Evolutionary conservation across 2,113 vertebrate genomes (phyloP), one percentile per base, ranked within the genome.

Genomic region (Limnothrissa miodon): DNA sequence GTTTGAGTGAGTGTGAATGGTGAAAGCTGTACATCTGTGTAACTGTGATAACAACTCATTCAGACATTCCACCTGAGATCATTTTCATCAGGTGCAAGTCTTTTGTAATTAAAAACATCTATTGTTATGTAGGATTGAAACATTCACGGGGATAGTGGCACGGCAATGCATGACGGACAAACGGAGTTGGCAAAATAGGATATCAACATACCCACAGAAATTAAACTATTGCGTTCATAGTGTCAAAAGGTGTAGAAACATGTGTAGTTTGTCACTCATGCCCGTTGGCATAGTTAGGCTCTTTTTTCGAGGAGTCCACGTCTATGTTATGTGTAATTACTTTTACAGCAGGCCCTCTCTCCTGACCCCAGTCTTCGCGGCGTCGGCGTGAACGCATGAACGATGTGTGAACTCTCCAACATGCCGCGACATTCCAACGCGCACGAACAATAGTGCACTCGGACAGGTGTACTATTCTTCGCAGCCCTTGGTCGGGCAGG

Each of bases 331-430:
- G 87, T 88, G 86, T 78, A 86, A 86, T 84, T 89, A 81, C 90
- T 92, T 92, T 90, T 89, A 90, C 86, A 90, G 89, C 89, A 42
- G 85, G 13, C 42, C 83, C 89, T 86, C 84, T 86, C 89, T 59
- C 59, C 0, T 92, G 90, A 92, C 93, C 92, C 80, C 86, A 90
- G 92, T 88, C 93, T 92, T 45, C 83, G 81, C 87, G 94, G 92
- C 91, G 90, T 94, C 93, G 81, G 90, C 87, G 87, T 90, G 89
- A 91, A 92, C 88, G 83, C 93, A 90, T 85, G 78, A 91, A 92
- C 87, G 87, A 93, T 56, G 90, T 92, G 91, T 91, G 90, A 92
- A 92, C 90, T 86, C 87, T 85, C 87, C 87, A 85, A 87, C 90
- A 93, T 89, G 85, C 86, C 66, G 81, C 25, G 86, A 90, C 82